Evolutionary conservation across 30 jellyfish, hydroid and myxozoan genomes (phyloP), one percentile per base, ranked within the genome.

Genomic region (Aurelia sp.): DNA sequence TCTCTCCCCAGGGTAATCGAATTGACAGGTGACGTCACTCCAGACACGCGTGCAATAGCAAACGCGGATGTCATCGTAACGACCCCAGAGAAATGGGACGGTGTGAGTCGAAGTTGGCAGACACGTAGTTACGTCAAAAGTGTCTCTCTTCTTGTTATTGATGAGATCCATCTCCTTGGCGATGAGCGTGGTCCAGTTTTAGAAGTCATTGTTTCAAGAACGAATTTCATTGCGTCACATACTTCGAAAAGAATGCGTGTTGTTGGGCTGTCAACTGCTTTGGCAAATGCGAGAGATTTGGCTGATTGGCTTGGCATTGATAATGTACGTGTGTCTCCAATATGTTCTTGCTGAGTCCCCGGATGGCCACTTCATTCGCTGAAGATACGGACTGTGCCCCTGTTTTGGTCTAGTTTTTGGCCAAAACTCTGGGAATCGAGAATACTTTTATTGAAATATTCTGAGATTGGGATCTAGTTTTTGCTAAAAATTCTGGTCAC

Each of bases 21-120:
- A 75, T 86, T 96, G 71, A 96, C 99, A 30, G 99, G 99, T 65
- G 99, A 96, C 85, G 98, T 96, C 69, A 96, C 98, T 15, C 98
- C 98, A 3, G 99, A 96, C 87, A 91, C 89, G 19, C 95, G 97
- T 27, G 96, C 98, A 23, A 92, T 96, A 13, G 96, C 93, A 4
- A 74, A 60, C 21, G 98, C 99, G 18, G 99, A 96, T 75, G 91
- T 96, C 79, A 96, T 96, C 70, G 97, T 96, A 10, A 96, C 99
- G 6, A 96, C 99, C 19, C 99, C 99, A 18, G 99, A 96, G 90
- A 96, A 96, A 72, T 96, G 99, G 99, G 99, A 96, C 81, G 99
- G 99, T 9, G 90, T 96, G 0, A 91, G 98, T 62, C 87, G 99
- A 6, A 90, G 97, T 67, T 96, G 99, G 99, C 98, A 91, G 87